Conservation (phyloP, 2,797 vertebrate genomes). For the Coccyzus lansbergi region DNA sequence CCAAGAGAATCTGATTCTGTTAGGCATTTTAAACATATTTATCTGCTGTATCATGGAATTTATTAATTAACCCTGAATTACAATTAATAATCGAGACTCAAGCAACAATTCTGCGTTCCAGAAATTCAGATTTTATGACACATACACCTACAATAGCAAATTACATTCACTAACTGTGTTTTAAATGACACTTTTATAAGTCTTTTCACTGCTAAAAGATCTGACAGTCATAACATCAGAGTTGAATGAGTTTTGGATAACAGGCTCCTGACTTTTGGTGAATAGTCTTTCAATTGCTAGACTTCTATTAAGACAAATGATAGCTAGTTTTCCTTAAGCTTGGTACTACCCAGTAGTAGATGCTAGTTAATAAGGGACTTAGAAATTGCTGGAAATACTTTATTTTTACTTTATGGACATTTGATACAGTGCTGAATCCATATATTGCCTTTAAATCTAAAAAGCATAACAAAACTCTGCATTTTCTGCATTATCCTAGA, state of each 20-base stretch:
- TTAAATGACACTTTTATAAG: background rate
- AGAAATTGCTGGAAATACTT: constrained; percentile 41
- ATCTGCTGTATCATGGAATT: background rate
- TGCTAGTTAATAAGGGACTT: background rate
- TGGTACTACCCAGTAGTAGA: background rate
- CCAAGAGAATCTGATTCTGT: background rate
- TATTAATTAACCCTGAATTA: background rate
- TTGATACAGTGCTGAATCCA: constrained; percentile 42
- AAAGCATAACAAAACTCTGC: constrained; percentile 29
- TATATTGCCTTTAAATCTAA: constrained; percentile 52
- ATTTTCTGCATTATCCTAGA: constrained; percentile 49
- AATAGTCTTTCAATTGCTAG: background rate
- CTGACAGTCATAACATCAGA: background rate
- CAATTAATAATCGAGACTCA: background rate
- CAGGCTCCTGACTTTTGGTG: background rate
- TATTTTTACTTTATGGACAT: constrained; percentile 58
- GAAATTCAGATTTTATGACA: background rate
- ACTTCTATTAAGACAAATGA: background rate
- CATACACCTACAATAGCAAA: background rate
- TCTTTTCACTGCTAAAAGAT: background rate
- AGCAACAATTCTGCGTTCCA: background rate
- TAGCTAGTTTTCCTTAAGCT: background rate
- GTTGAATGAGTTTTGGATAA: background rate
- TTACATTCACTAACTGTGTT: background rate
- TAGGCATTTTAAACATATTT: background rate